A percentile compares a stretch with the other conserved stretches of the same genome.
phyloP scores from a whole-genome alignment of 2,888 invertebrate genomes.

The Dolichopus griseipennis region DNA sequence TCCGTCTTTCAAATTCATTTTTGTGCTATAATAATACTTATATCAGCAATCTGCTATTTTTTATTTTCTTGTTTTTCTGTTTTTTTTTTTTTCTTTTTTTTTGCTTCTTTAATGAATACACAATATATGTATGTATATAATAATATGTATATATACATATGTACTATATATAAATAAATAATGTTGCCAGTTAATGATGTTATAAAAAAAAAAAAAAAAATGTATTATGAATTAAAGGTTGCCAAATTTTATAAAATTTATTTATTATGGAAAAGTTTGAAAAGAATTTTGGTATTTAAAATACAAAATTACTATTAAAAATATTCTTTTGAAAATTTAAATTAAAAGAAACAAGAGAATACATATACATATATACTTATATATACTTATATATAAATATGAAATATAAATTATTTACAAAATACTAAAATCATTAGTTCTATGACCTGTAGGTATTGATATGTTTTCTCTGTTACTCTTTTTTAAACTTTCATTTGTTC shows the following conservation, averaged over 20 bases:
- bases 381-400: too few relatives aligned
- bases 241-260: not conserved
- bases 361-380: too few relatives aligned
- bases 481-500: not conserved
- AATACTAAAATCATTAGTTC: not conserved
- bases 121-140: not conserved
- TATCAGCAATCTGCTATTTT: slow-evolving; percentile 1
- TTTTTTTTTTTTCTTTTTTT: too few relatives aligned
- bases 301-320: too few relatives aligned
- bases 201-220: not conserved
- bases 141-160: not conserved
- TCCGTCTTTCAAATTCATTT: not conserved
- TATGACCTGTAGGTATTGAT: not conserved
- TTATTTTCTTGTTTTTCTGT: too few relatives aligned
- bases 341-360: too few relatives aligned
- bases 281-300: too few relatives aligned
- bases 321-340: too few relatives aligned
- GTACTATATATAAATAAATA: not conserved
- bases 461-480: too few relatives aligned
- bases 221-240: not conserved
- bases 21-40: not conserved
- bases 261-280: too few relatives aligned
- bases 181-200: slow-evolving; percentile 6
- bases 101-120: not conserved
- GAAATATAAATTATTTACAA: not conserved